A percentile compares a stretch with the other conserved stretches of the same genome.
These are phyloP conservation scores for Drosophila yooni DNA, from an alignment of 2,888 invertebrate species.

Conservation along the genomic window DNA sequence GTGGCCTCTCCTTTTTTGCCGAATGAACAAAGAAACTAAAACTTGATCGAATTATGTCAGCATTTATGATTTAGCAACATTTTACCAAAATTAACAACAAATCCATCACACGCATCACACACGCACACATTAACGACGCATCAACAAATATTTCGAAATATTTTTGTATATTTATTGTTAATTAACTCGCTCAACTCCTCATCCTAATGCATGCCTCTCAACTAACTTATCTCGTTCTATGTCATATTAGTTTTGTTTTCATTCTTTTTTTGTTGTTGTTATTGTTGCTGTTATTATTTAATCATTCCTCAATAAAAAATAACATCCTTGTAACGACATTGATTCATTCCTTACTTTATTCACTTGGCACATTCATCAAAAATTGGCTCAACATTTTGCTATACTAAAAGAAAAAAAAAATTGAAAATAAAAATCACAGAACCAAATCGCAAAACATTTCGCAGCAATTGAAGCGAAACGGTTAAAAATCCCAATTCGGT, in stretches of 20 bases:
- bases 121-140: slow-evolving; percentile 1
- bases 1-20: slow-evolving; percentile 59
- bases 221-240: neutral
- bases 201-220: slow-evolving; percentile 27
- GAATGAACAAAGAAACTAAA: slow-evolving; percentile 23
- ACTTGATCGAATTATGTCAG: neutral
- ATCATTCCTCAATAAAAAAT: slow-evolving; percentile 1
- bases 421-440: neutral
- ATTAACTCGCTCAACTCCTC: neutral
- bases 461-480: neutral
- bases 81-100: slow-evolving; percentile 21
- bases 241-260: slow-evolving; percentile 4
- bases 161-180: slow-evolving; percentile 17
- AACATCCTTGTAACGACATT: slow-evolving; percentile 1
- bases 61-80: slow-evolving; percentile 26
- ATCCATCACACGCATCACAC: slow-evolving; percentile 1
- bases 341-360: slow-evolving; percentile 1
- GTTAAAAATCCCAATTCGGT: neutral
- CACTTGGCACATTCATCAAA: slow-evolving; percentile 11
- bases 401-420: neutral
- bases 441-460: neutral
- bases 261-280: slow-evolving; percentile 11
- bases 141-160: neutral
- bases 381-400: slow-evolving; percentile 3
- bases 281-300: slow-evolving; percentile 21